Evolutionary conservation across 2,888 invertebrate species (phyloP), one percentile per base, ranked within the genome.

Genomic region (Meghimatium bilineatum): DNA sequence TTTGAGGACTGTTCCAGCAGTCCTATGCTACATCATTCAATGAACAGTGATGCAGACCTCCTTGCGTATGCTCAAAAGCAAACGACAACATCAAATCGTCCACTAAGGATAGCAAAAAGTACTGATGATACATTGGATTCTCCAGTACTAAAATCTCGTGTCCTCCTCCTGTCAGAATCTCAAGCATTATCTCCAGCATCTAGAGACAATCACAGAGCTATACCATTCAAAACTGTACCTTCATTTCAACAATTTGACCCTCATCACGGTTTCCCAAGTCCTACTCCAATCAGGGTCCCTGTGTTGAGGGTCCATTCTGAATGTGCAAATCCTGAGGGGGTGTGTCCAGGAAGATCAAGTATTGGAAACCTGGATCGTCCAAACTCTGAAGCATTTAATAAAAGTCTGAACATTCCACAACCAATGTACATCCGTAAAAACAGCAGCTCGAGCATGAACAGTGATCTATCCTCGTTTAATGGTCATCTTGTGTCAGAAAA

Each of bases 371-470:
- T 82, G 17, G 90, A 90, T 75, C 85, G 90, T 80, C 91, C 90
- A 29, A 89, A 88, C 84, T 90, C 90, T 38, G 90, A 91, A 86
- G 87, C 88, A 69, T 90, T 88, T 84, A 86, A 89, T 32, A 88
- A 90, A 85, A 89, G 88, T 86, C 90, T 92, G 84, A 88, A 88
- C 89, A 91, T 90, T 88, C 91, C 91, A 76, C 85, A 88, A 75
- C 89, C 89, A 23, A 76, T 87, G 66, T 90, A 89, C 84, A 49
- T 85, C 75, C 80, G 85, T 38, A 84, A 87, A 77, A 86, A 85
- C 84, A 86, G 85, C 76, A 67, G 69, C 36, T 80, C 79, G 56
- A 82, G 82, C 34, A 76, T 84, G 63, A 77, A 71, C 60, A 83
- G 86, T 82, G 82, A 84, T 49, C 69, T 85, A 23, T 88, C 87